Conservation (phyloP, 2,797 vertebrate species). For the Phataginus tetradactyla region DNA sequence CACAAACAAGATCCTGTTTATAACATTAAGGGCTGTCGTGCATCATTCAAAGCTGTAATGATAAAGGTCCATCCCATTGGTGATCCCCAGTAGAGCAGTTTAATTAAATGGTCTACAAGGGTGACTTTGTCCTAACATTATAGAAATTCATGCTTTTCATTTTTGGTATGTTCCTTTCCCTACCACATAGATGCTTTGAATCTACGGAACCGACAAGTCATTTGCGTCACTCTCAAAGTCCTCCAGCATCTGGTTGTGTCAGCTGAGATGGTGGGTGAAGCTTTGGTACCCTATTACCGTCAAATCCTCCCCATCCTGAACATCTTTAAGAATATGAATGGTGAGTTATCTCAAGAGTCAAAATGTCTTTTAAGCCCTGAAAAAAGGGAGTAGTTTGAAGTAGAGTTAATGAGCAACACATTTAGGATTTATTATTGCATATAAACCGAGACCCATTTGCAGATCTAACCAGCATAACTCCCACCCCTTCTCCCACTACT, state of each 20-base stretch:
- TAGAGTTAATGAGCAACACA: conserved; percentile 76
- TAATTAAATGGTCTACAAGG: conserved; percentile 81
- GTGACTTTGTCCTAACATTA: conserved; percentile 24
- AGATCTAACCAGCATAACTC: conserved; percentile 74
- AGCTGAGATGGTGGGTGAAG: conserved; percentile 90
- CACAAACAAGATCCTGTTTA: conserved; percentile 82
- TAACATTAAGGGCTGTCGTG: conserved; percentile 76
- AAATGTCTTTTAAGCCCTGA: conserved; percentile 42
- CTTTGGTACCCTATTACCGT: conserved; percentile 95
- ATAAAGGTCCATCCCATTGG: conserved; percentile 78
- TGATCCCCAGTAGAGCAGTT: conserved; percentile 80
- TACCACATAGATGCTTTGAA: conserved; percentile 91
- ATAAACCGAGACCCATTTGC: conserved; percentile 81
- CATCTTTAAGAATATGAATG: conserved; percentile 96
- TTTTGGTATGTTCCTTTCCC: conserved; percentile 76
- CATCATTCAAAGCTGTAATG: conserved; percentile 81
- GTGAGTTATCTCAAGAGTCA: conserved; percentile 88
- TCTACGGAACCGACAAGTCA: conserved; percentile 92
- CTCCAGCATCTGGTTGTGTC: conserved; percentile 95
- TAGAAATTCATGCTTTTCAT: conserved; percentile 74
- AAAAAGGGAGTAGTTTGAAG: conserved; percentile 46
- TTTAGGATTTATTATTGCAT: conserved; percentile 80
- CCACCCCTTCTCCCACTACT: conserved; percentile 38
- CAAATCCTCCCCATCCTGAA: conserved; percentile 96
- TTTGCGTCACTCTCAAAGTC: conserved; percentile 94